Evolutionary conservation across 92 coral and sea anemone genomes (phyloP).

Genomic region (Anthopleura xanthogrammica): DNA sequence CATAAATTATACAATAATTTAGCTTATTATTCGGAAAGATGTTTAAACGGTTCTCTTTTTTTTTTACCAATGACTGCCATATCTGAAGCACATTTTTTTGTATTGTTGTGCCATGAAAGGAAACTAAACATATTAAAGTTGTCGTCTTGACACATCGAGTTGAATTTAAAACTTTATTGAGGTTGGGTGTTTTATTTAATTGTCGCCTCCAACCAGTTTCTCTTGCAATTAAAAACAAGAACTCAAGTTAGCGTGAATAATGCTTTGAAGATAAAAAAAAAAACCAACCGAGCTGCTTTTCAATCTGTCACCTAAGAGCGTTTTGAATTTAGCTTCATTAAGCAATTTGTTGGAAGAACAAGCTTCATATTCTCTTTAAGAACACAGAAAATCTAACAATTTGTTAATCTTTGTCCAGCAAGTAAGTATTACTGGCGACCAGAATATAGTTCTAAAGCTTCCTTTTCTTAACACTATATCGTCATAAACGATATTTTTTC

Average conservation of each 20-base stretch:
- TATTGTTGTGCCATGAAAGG: not conserved
- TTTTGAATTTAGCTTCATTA: not conserved
- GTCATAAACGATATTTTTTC: no score
- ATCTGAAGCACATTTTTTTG: not conserved
- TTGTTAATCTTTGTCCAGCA: not conserved
- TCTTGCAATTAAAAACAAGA: no score
- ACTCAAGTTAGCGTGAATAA: no score
- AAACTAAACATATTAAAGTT: no score
- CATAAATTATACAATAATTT: not conserved
- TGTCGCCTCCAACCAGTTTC: no score
- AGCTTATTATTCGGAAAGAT: not conserved
- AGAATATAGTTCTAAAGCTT: no score
- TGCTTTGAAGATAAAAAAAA: not conserved
- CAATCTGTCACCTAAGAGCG: not conserved
- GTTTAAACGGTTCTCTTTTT: not conserved
- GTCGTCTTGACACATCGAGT: no score
- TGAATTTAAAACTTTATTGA: not conserved
- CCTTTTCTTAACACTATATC: no score
- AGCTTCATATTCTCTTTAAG: not conserved
- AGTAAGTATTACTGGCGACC: not conserved
- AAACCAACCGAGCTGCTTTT: not conserved
- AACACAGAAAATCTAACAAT: not conserved
- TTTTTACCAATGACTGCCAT: not conserved
- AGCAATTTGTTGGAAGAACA: not conserved
- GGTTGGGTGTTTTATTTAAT: no score